These are phyloP conservation scores for Columbina picui DNA, from an alignment of 2,113 vertebrate species.

Conservation along the genomic window DNA sequence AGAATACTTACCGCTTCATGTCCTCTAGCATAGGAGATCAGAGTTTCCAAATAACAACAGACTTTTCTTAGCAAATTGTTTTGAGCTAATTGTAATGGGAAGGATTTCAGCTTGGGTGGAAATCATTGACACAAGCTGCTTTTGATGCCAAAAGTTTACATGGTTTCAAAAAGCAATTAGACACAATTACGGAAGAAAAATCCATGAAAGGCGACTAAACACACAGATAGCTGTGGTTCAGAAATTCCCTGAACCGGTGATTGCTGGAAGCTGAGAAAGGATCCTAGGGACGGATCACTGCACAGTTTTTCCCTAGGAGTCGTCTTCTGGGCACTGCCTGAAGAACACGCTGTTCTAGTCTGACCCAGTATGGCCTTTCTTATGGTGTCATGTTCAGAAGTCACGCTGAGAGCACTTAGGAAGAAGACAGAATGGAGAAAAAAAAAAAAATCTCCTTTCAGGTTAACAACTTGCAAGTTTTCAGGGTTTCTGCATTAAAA, in stretches of 20 bases:
- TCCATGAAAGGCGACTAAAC: not conserved
- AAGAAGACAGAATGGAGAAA: not conserved
- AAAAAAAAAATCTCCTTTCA: not conserved
- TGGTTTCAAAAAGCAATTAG: constrained; percentile 44
- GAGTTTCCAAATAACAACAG: constrained; percentile 13
- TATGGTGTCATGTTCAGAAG: not conserved
- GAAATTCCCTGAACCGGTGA: not conserved
- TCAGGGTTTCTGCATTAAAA: not conserved
- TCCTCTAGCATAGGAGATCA: not conserved
- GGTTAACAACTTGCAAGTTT: not conserved
- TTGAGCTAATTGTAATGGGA: not conserved
- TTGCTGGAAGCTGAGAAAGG: constrained; percentile 9
- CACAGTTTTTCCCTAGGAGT: not conserved
- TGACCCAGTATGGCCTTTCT: not conserved
- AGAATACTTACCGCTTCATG: not conserved
- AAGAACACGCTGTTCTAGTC: not conserved
- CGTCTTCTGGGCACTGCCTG: not conserved
- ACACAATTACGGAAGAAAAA: constrained; percentile 19
- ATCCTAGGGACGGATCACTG: not conserved
- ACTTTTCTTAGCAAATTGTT: constrained; percentile 15
- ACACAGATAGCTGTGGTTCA: not conserved
- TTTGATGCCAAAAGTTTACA: constrained; percentile 12
- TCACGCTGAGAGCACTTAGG: not conserved
- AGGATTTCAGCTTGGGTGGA: constrained; percentile 13
- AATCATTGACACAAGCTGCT: constrained; percentile 20